These are phyloP conservation scores for Lepidothrix coronata DNA, from an alignment of 2,113 vertebrate genomes.

Conservation along the genomic window DNA sequence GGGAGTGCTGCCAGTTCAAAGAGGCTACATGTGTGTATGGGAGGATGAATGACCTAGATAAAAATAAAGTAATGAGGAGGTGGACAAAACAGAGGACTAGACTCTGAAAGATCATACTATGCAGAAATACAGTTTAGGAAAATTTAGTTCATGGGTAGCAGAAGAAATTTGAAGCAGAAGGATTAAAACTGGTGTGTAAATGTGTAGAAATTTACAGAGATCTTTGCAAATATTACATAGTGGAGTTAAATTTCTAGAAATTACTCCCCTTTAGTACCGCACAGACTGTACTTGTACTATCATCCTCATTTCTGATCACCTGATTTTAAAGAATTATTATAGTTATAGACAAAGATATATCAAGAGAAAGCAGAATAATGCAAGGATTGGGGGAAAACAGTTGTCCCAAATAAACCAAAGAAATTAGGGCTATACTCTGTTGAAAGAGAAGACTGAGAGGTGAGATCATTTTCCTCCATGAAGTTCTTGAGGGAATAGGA, in stretches of 20 bases:
- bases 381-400: neutral
- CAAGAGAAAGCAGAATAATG: neutral
- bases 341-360: neutral
- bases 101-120: neutral
- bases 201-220: neutral
- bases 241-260: conserved; percentile 43
- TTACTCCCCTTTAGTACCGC: neutral
- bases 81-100: conserved; percentile 16
- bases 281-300: conserved; percentile 10
- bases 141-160: neutral
- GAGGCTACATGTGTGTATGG: neutral
- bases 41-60: conserved; percentile 37
- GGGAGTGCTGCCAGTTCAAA: neutral
- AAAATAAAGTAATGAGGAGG: conserved; percentile 13
- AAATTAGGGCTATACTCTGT: neutral
- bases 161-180: neutral
- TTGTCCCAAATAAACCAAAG: neutral
- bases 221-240: conserved; percentile 21
- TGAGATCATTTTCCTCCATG: neutral
- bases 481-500: neutral
- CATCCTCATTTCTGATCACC: conserved; percentile 30
- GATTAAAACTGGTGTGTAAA: neutral
- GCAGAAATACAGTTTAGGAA: neutral
- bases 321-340: conserved; percentile 5
- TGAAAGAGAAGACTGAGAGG: neutral